Evolutionary conservation across 2,888 invertebrate genomes (phyloP).

Genomic region (Pammene fasciana): DNA sequence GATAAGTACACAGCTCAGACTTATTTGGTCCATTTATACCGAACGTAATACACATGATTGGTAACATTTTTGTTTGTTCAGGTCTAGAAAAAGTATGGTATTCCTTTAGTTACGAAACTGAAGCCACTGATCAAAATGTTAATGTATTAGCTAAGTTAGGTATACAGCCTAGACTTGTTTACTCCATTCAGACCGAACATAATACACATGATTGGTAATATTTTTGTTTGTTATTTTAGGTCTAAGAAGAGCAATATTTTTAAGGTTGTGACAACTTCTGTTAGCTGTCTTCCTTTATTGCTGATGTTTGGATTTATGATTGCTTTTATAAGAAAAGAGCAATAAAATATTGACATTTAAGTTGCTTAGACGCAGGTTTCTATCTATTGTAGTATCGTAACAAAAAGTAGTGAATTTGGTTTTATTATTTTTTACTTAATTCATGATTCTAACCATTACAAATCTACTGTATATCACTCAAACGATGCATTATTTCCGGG

Average conservation of each 20-base stretch:
- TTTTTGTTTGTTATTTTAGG: conserved; percentile 7
- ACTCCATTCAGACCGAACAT: not conserved
- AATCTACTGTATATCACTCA: no score
- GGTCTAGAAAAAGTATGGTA: not conserved
- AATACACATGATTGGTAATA: conserved; percentile 3
- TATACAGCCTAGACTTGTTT: not conserved
- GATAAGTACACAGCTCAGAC: not conserved
- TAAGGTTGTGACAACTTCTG: conserved; percentile 9
- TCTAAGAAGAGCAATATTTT: not conserved
- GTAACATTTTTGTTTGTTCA: not conserved
- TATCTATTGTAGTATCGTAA: not conserved
- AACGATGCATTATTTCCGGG: no score
- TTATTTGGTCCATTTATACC: conserved; percentile 2
- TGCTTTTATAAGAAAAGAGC: not conserved
- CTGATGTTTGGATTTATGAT: not conserved
- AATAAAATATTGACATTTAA: not conserved
- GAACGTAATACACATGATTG: conserved; percentile 8
- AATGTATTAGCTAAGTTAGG: not conserved
- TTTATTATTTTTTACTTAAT: no score
- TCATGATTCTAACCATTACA: no score
- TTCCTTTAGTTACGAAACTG: not conserved
- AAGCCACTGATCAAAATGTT: conserved; percentile 4
- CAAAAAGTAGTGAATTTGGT: no score
- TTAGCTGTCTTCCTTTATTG: not conserved
- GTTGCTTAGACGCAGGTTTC: not conserved